Percentiles rank a stretch among this genome's conserved stretches.
Evolutionary conservation across 2,888 invertebrate species (phyloP).

Genomic region (Syritta pipiens): DNA sequence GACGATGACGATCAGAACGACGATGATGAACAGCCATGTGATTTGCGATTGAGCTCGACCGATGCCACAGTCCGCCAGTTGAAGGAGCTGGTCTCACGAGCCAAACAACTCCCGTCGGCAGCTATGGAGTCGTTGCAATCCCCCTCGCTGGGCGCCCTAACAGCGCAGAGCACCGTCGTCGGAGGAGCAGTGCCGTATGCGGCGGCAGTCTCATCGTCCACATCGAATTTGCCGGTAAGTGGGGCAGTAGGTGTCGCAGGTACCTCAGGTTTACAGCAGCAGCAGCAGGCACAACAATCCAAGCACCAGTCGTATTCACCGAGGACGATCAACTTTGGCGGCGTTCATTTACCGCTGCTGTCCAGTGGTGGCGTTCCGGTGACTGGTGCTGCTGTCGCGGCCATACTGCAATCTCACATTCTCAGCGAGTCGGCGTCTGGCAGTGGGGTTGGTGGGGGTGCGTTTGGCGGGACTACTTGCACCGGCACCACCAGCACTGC

Average conservation of each 20-base stretch:
- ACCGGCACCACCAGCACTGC: conserved; percentile 4
- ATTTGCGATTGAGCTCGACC: conserved; percentile 75
- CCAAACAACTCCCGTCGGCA: conserved; percentile 71
- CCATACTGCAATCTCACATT: too few species aligned
- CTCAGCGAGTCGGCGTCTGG: too few species aligned
- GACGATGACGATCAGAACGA: conserved; percentile 70
- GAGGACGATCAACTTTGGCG: too few species aligned
- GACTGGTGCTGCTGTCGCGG: too few species aligned
- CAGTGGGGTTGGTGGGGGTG: conserved; percentile 52
- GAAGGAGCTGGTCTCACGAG: conserved; percentile 74
- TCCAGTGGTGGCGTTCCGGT: too few species aligned
- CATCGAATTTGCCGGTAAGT: conserved; percentile 69
- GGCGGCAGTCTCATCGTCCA: conserved; percentile 68
- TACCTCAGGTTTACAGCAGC: conserved; percentile 40
- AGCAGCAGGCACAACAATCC: conserved; percentile 25
- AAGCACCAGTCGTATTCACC: conserved; percentile 54
- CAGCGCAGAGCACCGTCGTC: conserved; percentile 61
- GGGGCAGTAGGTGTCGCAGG: conserved; percentile 57
- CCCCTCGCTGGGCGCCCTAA: conserved; percentile 57
- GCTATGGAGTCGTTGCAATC: conserved; percentile 61
- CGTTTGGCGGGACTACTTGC: conserved; percentile 12
- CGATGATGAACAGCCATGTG: conserved; percentile 76
- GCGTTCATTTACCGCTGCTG: too few species aligned
- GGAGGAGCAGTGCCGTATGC: too few species aligned
- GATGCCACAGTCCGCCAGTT: conserved; percentile 73